Base-by-base conservation (phyloP, 2,888 invertebrate genomes). In the Pardosa pseudoannulata region DNA sequence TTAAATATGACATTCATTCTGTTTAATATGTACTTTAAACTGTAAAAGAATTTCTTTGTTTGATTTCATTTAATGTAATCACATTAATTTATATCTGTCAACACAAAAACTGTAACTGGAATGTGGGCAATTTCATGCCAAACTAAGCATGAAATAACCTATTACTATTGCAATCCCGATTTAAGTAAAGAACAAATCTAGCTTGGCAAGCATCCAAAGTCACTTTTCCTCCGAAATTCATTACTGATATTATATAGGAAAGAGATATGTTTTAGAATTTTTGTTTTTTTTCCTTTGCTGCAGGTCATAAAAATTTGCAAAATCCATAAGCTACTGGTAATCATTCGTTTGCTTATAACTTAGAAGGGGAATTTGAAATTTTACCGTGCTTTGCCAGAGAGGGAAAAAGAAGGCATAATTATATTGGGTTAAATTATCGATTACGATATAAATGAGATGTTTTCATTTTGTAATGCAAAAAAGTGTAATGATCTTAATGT, bases 71-170 rank as follows among this genome's bases (percentile, higher is more conserved):
- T 46, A 46, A 46, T 46, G 5, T 46, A 46, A 46, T 46, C 46
- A 16, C 46, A 46, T 46, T 46, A 46, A 46, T 46, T 46, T 46
- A 16, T 46, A 46, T 46, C 46, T 46, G 46, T 46, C 46, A 46
- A 46, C 46, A 46, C 13, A 46, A 46, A 46, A 46, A 46, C 46
- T 46, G 16, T 16, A 46, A 46, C 46, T 46, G 16, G 46, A 46
- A 46, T 46, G 46, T 46, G 2, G 16, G 46, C 46, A 46, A 46
- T 46, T 46, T 46, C 46, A 46, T 46, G 46, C 11, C 46, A 46
- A 2, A 46, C 46, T 13, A 16, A 46, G 46, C 46, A 46, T 46
- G 46, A 46, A 46, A 46, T 46, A 46, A 7, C 46, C 46, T 46
- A 46, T 46, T 46, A 46, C 46, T 46, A 46, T 46, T 46, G 46